phyloP scores from a whole-genome alignment of 2,113 vertebrate species.

The Ciconia stormi region DNA sequence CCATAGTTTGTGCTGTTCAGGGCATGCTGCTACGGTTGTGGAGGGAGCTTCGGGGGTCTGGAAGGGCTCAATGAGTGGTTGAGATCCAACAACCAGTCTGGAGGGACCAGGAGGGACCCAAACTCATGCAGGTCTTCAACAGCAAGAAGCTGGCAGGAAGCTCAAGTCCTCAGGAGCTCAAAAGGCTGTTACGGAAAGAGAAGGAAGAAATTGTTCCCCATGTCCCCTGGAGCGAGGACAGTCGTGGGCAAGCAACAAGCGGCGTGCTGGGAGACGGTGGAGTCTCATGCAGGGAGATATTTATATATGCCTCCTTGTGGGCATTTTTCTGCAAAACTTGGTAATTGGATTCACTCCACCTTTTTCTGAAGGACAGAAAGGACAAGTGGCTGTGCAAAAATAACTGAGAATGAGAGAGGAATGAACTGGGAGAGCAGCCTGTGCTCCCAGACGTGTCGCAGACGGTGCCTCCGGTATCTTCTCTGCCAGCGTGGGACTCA shows the following conservation, averaged over 20 bases:
- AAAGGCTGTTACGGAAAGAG: neutral
- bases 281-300: neutral
- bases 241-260: neutral
- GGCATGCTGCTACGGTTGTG: fast-evolving
- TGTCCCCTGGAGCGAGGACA: neutral
- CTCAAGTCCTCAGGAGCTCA: neutral
- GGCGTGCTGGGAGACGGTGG: neutral
- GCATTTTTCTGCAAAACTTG: neutral
- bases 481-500: neutral
- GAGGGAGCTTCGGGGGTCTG: neutral
- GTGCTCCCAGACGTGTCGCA: neutral
- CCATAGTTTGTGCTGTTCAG: neutral
- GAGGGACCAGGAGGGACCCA: neutral
- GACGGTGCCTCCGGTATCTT: neutral
- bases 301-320: neutral
- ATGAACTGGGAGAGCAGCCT: neutral
- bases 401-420: neutral
- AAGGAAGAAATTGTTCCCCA: neutral
- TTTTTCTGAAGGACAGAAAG: neutral
- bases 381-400: neutral
- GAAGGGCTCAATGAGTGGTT: neutral
- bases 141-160: neutral
- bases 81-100: neutral
- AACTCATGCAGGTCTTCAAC: neutral
- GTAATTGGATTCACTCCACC: neutral